Conservation (phyloP, 1,140 invertebrate genomes). For the Rhysida immarginata region DNA sequence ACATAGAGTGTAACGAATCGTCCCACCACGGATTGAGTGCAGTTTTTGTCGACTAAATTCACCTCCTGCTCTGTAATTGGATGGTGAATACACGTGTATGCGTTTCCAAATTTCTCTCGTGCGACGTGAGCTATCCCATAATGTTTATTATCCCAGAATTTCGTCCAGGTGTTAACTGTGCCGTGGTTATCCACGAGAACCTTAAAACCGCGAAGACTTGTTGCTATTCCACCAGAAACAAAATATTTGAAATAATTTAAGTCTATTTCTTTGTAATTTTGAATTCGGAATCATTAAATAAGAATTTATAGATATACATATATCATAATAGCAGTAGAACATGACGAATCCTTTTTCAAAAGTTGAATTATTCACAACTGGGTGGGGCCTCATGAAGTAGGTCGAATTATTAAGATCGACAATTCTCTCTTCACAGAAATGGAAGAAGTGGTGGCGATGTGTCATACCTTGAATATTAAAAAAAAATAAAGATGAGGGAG, state of each 20-base stretch:
- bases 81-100: constrained; percentile 18
- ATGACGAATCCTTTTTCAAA: constrained; percentile 21
- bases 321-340: constrained; percentile 24
- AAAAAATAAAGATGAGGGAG: background rate
- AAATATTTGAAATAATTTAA: too few species aligned
- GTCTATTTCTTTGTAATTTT: too few species aligned
- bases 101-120: constrained; percentile 14
- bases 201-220: constrained; percentile 19
- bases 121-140: constrained; percentile 17
- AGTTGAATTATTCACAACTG: constrained; percentile 15
- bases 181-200: constrained; percentile 18
- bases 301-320: too few species aligned
- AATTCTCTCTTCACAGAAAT: constrained; percentile 20
- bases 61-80: constrained; percentile 15
- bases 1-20: constrained; percentile 20
- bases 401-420: background rate
- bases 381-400: constrained; percentile 16
- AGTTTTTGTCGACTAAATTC: constrained; percentile 15
- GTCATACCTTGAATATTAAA: constrained; percentile 17
- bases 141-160: constrained; percentile 17
- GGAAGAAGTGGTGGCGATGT: constrained; percentile 21
- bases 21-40: constrained; percentile 18
- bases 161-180: constrained; percentile 11
- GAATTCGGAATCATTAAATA: too few species aligned
- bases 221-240: constrained; percentile 8